Evolutionary conservation across 2,888 invertebrate species (phyloP), one percentile per base, ranked within the genome.

Genomic region (Caenorhabditis zanzibari): DNA sequence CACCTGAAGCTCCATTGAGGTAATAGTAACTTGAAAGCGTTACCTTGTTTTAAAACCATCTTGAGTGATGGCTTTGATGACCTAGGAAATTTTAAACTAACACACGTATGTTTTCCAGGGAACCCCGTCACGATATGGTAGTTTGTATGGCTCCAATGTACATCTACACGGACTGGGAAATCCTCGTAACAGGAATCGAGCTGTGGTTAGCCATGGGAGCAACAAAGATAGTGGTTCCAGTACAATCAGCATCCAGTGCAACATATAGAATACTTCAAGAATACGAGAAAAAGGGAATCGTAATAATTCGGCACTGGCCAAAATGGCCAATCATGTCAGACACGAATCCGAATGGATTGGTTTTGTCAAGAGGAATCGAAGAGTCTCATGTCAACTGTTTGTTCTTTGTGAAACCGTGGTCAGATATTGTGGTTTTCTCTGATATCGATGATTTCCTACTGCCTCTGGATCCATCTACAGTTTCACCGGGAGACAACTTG

Each of bases 81-180:
- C 2, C 14, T 19, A 58, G 6, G n/a, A n/a, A n/a, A n/a, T n/a
- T n/a, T n/a, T n/a, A n/a, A n/a, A n/a, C n/a, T n/a, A n/a, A n/a
- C n/a, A n/a, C n/a, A n/a, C n/a, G n/a, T n/a, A n/a, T n/a, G n/a
- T n/a, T 35, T 72, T 49, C 22, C 71, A 84, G 85, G 64, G 83
- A 81, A 56, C 59, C 38, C 4, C 74, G 82, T 26, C 88, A 87
- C 69, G 85, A 86, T 28, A 81, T 91, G 63, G 91, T 91, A 12
- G 90, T 91, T 3, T 91, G 91, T 79, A 86, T 91, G 73, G 92
- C 91, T 10, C 91, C 91, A 35, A 90, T 91, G 91, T 91, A 91
- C 84, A 90, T 90, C 75, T 91, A 91, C 82, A 90, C 91, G 0
- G 91, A 91, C 47, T 92, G 91, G 91, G 89, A 92, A 76, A 92